Evolutionary conservation across 2,113 vertebrate species (phyloP), one percentile per base, ranked within the genome.

Genomic region (Cebidichthys violaceus): DNA sequence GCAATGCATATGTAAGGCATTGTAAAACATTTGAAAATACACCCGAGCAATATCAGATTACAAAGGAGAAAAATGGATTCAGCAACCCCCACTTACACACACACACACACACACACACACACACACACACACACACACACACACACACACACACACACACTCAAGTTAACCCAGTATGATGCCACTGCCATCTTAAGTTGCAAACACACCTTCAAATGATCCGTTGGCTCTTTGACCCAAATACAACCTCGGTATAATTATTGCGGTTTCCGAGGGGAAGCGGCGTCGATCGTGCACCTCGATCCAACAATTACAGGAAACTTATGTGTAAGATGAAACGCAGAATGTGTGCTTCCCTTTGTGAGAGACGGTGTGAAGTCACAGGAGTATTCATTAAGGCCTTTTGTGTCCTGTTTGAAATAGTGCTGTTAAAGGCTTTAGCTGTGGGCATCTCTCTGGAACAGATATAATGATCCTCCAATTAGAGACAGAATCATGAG

Each of bases 361-460:
- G 89, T 90, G 78, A 83, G 84, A 81, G 80, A 86, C 70, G 89
- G 79, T 86, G 83, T 57, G 71, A 92, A 95, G 92, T 94, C 94
- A 94, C 94, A 91, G 88, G 94, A 94, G 94, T 92, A 94, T 96
- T 95, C 94, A 96, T 95, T 95, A 95, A 94, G 84, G 90, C 88
- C 88, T 92, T 59, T 90, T 92, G 82, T 91, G 91, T 92, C 90
- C 88, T 88, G 89, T 95, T 93, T 92, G 92, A 94, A 93, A 93
- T 83, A 84, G 86, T 88, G 88, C 89, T 86, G 90, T 90, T 93
- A 92, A 83, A 85, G 88, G 88, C 86, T 91, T 88, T 90, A 88
- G 92, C 93, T 93, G 85, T 90, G 90, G 93, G 91, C 91, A 89
- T 92, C 84, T 93, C 91, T 94, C 74, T 94, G 90, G 88, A 94